A percentile compares a stretch with the other conserved stretches of the same genome.
Evolutionary conservation across 2,113 vertebrate genomes (phyloP).

Genomic region (Eolophus roseicapilla): DNA sequence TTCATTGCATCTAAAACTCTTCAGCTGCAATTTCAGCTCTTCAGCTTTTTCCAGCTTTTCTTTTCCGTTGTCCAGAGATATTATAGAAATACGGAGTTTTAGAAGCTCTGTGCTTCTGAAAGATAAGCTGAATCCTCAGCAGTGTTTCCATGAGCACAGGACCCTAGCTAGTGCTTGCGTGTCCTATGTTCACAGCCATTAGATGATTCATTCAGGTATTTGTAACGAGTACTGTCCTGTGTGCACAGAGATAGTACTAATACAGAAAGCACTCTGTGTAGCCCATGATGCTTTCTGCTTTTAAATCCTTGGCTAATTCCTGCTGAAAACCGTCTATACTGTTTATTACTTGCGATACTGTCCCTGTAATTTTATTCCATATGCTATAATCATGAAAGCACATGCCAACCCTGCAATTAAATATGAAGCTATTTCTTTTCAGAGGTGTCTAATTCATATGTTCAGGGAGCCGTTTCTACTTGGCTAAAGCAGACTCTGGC

Average conservation of each 20-base stretch:
- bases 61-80: neutral
- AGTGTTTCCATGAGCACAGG: conserved; percentile 6
- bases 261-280: neutral
- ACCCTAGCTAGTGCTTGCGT: neutral
- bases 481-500: neutral
- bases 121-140: conserved; percentile 15
- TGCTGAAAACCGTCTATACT: neutral
- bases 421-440: neutral
- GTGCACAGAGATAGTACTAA: conserved; percentile 40
- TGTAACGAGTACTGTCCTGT: neutral
- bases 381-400: neutral
- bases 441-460: neutral
- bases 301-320: conserved; percentile 17
- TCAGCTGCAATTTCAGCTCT: neutral
- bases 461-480: neutral
- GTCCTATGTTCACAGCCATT: neutral
- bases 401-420: conserved; percentile 2
- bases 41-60: neutral
- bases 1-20: neutral
- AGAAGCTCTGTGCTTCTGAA: conserved; percentile 27
- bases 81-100: neutral
- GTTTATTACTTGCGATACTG: neutral
- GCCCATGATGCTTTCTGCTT: neutral
- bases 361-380: neutral
- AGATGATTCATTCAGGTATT: conserved; percentile 42